Evolutionary conservation across 2,113 vertebrate genomes (phyloP).

Genomic region (Chaenocephalus aceratus): DNA sequence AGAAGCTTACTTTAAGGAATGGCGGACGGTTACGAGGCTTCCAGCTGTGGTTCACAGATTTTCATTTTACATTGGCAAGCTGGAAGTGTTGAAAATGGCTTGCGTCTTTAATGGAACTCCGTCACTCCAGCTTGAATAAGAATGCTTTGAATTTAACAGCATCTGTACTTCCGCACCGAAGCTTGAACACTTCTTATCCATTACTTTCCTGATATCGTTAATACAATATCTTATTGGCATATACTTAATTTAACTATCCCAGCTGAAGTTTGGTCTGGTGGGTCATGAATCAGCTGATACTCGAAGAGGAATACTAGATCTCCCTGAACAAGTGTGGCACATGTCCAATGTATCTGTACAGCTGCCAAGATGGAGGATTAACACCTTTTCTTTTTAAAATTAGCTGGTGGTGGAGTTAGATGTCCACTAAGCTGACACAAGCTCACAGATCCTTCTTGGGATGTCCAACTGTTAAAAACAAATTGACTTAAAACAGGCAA

Average conservation of each 20-base stretch:
- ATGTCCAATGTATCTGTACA: conserved; percentile 47
- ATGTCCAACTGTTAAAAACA: conserved; percentile 40
- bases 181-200: neutral
- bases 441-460: conserved; percentile 21
- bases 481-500: conserved; percentile 19
- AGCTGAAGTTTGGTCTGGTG: conserved; percentile 29
- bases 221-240: conserved; percentile 15
- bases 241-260: conserved; percentile 20
- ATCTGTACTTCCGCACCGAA: neutral
- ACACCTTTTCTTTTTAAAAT: conserved; percentile 63
- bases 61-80: conserved; percentile 56
- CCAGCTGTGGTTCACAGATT: conserved; percentile 63
- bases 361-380: conserved; percentile 69
- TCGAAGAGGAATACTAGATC: conserved; percentile 42
- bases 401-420: conserved; percentile 43
- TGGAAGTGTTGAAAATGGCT: conserved; percentile 42
- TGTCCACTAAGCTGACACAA: conserved; percentile 54
- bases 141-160: neutral
- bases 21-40: conserved; percentile 61
- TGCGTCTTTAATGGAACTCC: neutral
- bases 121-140: conserved; percentile 7
- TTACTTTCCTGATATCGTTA: neutral
- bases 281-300: conserved; percentile 44
- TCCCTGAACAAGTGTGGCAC: conserved; percentile 40
- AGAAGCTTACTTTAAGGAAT: conserved; percentile 56